These are phyloP conservation scores for Akabosia matsudoensis DNA, from an alignment of 1,140 invertebrate genomes.

Conservation along the genomic window DNA sequence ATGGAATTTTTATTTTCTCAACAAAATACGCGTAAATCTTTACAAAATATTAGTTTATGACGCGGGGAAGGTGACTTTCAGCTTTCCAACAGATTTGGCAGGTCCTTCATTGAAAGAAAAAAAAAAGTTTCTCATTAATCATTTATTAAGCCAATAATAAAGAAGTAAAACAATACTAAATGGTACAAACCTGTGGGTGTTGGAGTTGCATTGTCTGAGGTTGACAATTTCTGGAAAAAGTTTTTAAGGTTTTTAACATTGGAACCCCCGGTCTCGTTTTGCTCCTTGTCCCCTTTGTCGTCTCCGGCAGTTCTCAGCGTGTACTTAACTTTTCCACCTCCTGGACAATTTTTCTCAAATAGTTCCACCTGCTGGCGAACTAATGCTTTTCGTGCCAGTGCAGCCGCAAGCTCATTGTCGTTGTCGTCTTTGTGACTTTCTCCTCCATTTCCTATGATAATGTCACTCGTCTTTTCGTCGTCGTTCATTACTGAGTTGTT, in stretches of 20 bases:
- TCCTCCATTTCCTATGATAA: not conserved
- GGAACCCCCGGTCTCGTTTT: conserved; percentile 13
- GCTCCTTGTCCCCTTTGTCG: not conserved
- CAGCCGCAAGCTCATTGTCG: not conserved
- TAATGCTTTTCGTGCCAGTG: conserved; percentile 4
- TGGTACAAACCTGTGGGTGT: not conserved
- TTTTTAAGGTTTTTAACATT: conserved; percentile 27
- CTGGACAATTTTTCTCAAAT: not conserved
- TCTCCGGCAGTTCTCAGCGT: not conserved
- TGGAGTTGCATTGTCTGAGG: not conserved
- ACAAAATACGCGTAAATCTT: not conserved
- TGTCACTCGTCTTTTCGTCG: not conserved
- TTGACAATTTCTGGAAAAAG: conserved; percentile 25
- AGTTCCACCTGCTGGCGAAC: not conserved
- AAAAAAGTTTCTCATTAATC: not conserved
- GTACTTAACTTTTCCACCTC: not conserved
- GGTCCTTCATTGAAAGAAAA: not conserved
- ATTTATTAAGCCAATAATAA: not conserved
- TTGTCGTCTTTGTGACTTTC: not conserved
- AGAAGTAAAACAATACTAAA: not conserved
- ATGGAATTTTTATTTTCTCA: too few relatives aligned
- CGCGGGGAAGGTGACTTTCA: not conserved
- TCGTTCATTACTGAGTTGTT: not conserved
- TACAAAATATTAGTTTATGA: not conserved
- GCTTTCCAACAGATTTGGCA: not conserved